These are phyloP conservation scores for Glaucopsyche alexis DNA, from an alignment of 2,888 invertebrate species.

Conservation along the genomic window DNA sequence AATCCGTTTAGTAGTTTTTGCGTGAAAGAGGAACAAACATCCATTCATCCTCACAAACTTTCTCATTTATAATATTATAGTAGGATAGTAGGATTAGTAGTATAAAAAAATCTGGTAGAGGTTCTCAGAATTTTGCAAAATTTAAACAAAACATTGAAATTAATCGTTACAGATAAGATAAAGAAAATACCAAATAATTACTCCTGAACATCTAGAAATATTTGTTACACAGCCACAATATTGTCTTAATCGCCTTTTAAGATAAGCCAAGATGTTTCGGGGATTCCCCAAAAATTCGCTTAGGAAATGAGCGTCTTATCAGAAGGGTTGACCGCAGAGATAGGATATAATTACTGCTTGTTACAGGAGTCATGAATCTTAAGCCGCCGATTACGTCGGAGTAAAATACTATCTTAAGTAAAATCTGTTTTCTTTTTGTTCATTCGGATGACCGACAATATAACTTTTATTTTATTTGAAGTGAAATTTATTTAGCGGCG, in stretches of 20 bases:
- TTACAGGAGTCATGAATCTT: constrained; percentile 6
- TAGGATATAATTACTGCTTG: constrained; percentile 33
- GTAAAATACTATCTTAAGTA: constrained; percentile 15
- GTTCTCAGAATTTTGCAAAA: not conserved
- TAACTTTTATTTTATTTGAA: no score
- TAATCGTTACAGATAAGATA: not conserved
- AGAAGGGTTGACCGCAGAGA: constrained; percentile 37
- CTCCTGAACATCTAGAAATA: constrained; percentile 3
- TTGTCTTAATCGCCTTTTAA: constrained; percentile 30
- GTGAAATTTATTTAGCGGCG: no score
- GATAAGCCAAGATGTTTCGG: constrained; percentile 31
- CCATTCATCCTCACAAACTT: no score
- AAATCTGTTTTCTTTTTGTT: not conserved
- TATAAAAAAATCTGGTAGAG: no score
- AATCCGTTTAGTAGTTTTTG: no score
- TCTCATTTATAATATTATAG: no score
- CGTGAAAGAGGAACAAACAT: no score
- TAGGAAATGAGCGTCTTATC: constrained; percentile 38
- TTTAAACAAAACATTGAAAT: not conserved
- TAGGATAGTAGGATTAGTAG: no score
- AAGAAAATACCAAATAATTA: constrained; percentile 14
- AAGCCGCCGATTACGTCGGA: constrained; percentile 4
- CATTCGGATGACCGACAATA: no score
- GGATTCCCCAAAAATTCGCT: constrained; percentile 27
- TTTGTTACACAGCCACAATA: constrained; percentile 21